These are phyloP conservation scores for Bryconaethiops microstoma DNA, from an alignment of 2,797 vertebrate genomes.

Conservation along the genomic window DNA sequence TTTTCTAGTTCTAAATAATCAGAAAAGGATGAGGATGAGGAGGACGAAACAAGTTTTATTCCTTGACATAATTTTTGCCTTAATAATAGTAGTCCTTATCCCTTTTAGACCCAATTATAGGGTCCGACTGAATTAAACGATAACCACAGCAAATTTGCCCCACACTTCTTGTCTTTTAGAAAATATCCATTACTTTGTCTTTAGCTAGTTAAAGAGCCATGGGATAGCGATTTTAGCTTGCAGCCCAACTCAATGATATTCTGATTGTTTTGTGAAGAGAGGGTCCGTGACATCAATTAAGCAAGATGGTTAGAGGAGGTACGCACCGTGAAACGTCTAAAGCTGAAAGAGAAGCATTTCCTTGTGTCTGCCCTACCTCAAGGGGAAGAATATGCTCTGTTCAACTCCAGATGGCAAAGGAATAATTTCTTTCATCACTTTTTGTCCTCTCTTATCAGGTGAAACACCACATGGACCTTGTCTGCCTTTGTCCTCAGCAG, in stretches of 20 bases:
- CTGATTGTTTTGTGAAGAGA: conserved; percentile 48
- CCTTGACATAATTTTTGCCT: neutral
- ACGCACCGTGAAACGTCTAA: conserved; percentile 41
- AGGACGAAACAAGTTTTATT: neutral
- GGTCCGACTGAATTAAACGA: neutral
- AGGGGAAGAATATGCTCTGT: conserved; percentile 30
- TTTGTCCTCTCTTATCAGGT: conserved; percentile 2
- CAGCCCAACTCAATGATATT: conserved; percentile 46
- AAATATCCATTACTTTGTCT: conserved; percentile 30
- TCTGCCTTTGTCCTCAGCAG: neutral
- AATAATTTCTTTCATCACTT: conserved; percentile 37
- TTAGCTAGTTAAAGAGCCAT: conserved; percentile 38
- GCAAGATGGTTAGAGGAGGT: conserved; percentile 24
- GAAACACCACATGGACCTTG: neutral
- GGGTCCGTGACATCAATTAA: conserved; percentile 54
- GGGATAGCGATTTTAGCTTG: conserved; percentile 36
- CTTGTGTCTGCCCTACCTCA: conserved; percentile 31
- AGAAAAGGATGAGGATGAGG: too few relatives aligned
- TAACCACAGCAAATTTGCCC: neutral
- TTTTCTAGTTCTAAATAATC: neutral
- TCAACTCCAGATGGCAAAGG: conserved; percentile 11
- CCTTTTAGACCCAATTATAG: neutral
- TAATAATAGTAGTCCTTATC: neutral
- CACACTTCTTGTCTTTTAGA: neutral
- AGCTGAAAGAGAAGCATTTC: conserved; percentile 17